Evolutionary conservation across 1,140 invertebrate genomes (phyloP), one percentile per base, ranked within the genome.

Genomic region (Euglossa dilemma): DNA sequence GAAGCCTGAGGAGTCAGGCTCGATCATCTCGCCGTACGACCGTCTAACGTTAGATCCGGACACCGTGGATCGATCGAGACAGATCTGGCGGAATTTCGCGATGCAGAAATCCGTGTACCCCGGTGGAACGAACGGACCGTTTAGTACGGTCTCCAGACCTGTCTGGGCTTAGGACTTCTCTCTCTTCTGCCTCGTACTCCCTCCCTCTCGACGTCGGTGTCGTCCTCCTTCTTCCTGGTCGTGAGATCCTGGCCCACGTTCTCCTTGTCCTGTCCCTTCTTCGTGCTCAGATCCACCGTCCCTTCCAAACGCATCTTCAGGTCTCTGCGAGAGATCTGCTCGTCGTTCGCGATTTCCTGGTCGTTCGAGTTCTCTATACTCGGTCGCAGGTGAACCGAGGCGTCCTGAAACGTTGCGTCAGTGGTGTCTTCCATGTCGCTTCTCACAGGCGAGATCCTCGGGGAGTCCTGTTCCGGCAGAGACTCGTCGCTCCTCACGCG

Each of bases 141-240:
- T 91, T 90, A 94, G 86, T 94, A 94, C 9, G 94, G 94, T 90
- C 94, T 92, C 94, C 94, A 94, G 64, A 94, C 94, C 50, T 94
- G 93, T 78, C 93, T 92, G 7, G 94, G 94, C 59, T 93, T 94
- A 0, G 94, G 94, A 85, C 91, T 94, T 77, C 91, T 92, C 28
- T 94, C 93, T 63, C 92, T 92, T 70, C 92, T 89, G 0, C 92
- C 85, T 64, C 92, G 91, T 18, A 92, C 85, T 0, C 86, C 56
- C 3, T 93, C 91, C 3, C 76, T 85, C 25, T 93, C 91, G 0
- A 91, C 85, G 5, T 93, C 91, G 7, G 86, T 89, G 14, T 90
- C 91, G 0, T 93, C 93, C 0, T 94, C 93, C 86, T 93, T 94
- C 69, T 89, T 89, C 67, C 89, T 89, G 11, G 91, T 93, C 1